Evolutionary conservation across 2,888 invertebrate species (phyloP).

Genomic region (Mechanitis messenoides): DNA sequence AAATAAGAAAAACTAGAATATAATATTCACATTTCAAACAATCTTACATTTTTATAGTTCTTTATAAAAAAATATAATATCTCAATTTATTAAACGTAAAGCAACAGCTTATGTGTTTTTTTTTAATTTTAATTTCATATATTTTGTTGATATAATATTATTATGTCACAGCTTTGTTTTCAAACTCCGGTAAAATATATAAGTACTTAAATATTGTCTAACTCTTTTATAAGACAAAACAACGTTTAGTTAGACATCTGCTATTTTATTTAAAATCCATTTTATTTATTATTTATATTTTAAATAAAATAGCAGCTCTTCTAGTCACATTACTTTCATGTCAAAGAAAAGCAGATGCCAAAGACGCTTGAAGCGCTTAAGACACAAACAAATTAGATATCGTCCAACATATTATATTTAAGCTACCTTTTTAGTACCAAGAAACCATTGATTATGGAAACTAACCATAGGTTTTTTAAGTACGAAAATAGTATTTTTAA

Average conservation of each 20-base stretch:
- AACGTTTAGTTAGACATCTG: no score
- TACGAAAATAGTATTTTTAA: constrained; percentile 8
- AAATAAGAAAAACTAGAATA: not conserved
- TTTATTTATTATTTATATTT: not conserved
- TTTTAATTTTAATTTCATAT: no score
- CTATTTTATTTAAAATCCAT: not conserved
- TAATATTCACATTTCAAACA: not conserved
- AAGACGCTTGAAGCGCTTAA: not conserved
- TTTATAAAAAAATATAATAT: not conserved
- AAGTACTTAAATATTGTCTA: no score
- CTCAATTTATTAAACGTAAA: not conserved
- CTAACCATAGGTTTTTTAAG: not conserved
- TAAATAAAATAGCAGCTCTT: not conserved
- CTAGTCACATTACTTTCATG: not conserved
- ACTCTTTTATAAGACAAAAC: no score
- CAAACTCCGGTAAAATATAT: no score
- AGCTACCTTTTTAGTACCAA: not conserved
- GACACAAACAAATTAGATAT: constrained; percentile 4
- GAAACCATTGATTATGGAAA: not conserved
- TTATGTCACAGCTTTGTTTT: no score
- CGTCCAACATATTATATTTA: not conserved
- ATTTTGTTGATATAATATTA: no score
- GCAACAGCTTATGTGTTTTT: no score
- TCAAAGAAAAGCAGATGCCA: constrained; percentile 2
- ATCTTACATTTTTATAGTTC: not conserved